These are phyloP conservation scores for Cepaea nemoralis DNA, from an alignment of 1,140 invertebrate species.

Conservation along the genomic window DNA sequence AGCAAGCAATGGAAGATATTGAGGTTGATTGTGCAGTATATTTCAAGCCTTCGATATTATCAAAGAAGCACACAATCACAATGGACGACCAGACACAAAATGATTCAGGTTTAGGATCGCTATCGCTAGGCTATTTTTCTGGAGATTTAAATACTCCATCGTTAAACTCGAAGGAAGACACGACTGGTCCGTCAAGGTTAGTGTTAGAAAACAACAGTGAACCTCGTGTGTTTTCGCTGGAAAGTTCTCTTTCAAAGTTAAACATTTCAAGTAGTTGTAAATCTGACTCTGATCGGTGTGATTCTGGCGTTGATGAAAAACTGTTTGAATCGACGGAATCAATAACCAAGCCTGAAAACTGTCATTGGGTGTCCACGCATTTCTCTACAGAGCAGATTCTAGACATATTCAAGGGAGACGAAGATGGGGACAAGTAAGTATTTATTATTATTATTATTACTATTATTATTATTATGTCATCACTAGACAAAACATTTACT, in stretches of 20 bases:
- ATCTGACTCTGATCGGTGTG: not conserved
- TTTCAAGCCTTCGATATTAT: not conserved
- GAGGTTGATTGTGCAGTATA: not conserved
- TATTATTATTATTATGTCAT: constrained; percentile 2
- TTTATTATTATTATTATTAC: not conserved
- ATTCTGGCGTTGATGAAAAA: constrained; percentile 28
- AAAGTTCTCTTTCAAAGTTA: not conserved
- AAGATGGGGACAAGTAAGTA: constrained; percentile 39
- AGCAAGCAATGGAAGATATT: constrained; percentile 7
- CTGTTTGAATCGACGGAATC: not conserved
- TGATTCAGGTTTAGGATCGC: constrained; percentile 34
- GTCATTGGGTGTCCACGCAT: constrained; percentile 19
- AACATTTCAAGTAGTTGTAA: not conserved
- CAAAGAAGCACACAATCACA: not conserved
- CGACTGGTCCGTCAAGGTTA: not conserved
- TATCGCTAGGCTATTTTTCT: constrained; percentile 18
- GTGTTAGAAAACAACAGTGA: not conserved
- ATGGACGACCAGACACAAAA: not conserved
- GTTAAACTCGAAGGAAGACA: not conserved
- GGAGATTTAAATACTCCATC: not conserved
- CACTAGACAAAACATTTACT: not conserved
- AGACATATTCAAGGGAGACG: constrained; percentile 37
- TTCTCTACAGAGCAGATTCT: constrained; percentile 26
- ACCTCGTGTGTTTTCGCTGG: not conserved
- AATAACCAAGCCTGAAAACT: not conserved